Evolutionary conservation across 2,113 vertebrate species (phyloP).

Genomic region (Marmota flaviventris): DNA sequence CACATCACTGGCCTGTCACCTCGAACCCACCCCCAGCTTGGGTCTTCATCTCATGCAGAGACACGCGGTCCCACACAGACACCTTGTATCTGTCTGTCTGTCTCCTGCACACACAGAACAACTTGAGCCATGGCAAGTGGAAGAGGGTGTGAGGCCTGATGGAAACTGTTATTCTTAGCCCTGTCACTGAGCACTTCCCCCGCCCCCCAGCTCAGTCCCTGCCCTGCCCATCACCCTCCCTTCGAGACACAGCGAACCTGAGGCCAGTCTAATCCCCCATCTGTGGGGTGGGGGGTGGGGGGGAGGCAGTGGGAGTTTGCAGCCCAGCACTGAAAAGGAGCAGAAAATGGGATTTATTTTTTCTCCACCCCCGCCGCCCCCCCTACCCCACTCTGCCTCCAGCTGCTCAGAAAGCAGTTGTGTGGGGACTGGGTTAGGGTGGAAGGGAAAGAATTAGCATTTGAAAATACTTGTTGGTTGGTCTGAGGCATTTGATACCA

Average conservation of each 20-base stretch:
- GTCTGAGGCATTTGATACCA: slow-evolving; percentile 36
- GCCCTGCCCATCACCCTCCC: slow-evolving; percentile 71
- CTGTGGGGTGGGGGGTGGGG: slow-evolving; percentile 18
- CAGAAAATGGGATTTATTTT: slow-evolving; percentile 83
- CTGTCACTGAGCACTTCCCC: slow-evolving; percentile 68
- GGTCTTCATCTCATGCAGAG: slow-evolving; percentile 22
- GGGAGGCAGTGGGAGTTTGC: slow-evolving; percentile 7
- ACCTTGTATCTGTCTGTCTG: slow-evolving; percentile 73
- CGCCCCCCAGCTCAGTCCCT: slow-evolving; percentile 27
- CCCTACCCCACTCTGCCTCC: not conserved
- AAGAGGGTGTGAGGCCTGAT: slow-evolving; percentile 77
- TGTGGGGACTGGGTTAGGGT: not conserved
- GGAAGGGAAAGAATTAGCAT: slow-evolving; percentile 68
- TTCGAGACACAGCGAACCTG: slow-evolving; percentile 22
- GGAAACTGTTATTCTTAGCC: slow-evolving; percentile 81
- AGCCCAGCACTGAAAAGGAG: slow-evolving; percentile 67
- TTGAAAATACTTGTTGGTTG: slow-evolving; percentile 64
- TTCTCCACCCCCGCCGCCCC: not conserved
- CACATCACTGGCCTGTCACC: slow-evolving; percentile 45
- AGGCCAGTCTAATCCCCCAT: slow-evolving; percentile 70
- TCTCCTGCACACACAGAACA: slow-evolving; percentile 60
- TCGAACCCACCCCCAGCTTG: not conserved
- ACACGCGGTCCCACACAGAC: not conserved
- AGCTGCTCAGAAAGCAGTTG: slow-evolving; percentile 76
- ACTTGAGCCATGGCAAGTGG: slow-evolving; percentile 79